phyloP scores from a whole-genome alignment of 2,113 vertebrate genomes.

The Laticauda laticaudata region DNA sequence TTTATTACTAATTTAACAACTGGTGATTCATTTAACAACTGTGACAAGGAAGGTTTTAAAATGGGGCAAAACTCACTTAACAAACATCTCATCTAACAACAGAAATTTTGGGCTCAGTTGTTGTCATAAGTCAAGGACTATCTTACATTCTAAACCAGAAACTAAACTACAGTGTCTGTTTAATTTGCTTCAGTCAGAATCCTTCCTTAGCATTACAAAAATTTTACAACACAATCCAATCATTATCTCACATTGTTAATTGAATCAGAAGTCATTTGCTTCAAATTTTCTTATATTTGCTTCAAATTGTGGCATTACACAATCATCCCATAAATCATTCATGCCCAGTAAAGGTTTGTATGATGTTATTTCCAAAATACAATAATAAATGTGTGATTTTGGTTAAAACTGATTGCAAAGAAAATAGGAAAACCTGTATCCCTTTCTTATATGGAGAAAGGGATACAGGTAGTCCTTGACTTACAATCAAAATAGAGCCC shows the following conservation, averaged over 20 bases:
- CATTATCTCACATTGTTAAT: not conserved
- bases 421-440: not conserved
- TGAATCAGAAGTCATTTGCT: slow-evolving; percentile 10
- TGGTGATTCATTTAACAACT: no score
- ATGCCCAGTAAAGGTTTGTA: slow-evolving; percentile 41
- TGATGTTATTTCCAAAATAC: slow-evolving; percentile 29
- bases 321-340: slow-evolving; percentile 44
- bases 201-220: not conserved
- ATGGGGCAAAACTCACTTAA: no score
- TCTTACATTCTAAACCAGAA: not conserved
- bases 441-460: not conserved
- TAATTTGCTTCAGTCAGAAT: not conserved
- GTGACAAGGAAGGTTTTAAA: no score
- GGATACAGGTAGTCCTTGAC: not conserved
- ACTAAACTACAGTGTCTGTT: not conserved
- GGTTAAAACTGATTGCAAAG: slow-evolving; percentile 2
- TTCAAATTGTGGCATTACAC: slow-evolving; percentile 31
- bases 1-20: no score
- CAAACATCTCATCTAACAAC: no score
- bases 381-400: slow-evolving; percentile 15
- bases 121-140: no score
- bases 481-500: no score
- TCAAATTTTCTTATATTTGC: slow-evolving; percentile 29
- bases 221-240: not conserved
- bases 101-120: no score